A percentile compares a stretch with the other conserved stretches of the same genome.
Evolutionary conservation across 2,113 vertebrate genomes (phyloP).

Genomic region (Limanda limanda): DNA sequence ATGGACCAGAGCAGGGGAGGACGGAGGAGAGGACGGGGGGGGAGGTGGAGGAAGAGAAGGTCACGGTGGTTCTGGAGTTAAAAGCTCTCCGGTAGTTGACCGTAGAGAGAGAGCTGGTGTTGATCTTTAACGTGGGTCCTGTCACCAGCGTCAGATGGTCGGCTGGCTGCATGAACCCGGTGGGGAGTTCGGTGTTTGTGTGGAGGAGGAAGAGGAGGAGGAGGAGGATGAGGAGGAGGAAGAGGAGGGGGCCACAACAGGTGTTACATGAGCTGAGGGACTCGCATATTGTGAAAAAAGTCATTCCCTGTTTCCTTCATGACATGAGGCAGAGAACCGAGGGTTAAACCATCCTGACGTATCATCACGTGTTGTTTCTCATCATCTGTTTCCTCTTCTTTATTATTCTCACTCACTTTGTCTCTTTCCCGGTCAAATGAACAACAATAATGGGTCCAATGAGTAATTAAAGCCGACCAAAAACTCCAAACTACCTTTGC

Average conservation of each 20-base stretch:
- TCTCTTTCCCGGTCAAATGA: constrained; percentile 5
- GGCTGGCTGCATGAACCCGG: constrained; percentile 18
- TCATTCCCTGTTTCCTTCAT: constrained; percentile 45
- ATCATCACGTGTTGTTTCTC: neutral
- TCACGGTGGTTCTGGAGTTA: constrained; percentile 56
- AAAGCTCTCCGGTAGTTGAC: constrained; percentile 58
- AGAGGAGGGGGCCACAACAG: constrained; percentile 12
- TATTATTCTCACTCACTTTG: neutral
- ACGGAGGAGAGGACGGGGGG: constrained; percentile 17
- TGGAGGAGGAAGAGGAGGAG: neutral
- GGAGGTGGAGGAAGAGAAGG: constrained; percentile 59
- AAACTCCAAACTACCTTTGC: neutral
- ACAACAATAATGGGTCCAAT: neutral
- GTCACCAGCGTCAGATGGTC: constrained; percentile 36
- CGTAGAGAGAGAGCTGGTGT: constrained; percentile 29
- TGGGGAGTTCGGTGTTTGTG: constrained; percentile 19
- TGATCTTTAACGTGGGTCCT: constrained; percentile 55
- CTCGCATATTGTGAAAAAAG: neutral
- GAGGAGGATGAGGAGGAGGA: neutral
- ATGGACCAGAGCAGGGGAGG: constrained; percentile 49
- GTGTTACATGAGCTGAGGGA: constrained; percentile 22
- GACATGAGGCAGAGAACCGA: constrained; percentile 8
- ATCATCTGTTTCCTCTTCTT: neutral
- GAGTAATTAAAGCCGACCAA: neutral
- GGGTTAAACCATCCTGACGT: constrained; percentile 26